Conservation (phyloP, 2,113 vertebrate species). For the Leptosomus discolor region DNA sequence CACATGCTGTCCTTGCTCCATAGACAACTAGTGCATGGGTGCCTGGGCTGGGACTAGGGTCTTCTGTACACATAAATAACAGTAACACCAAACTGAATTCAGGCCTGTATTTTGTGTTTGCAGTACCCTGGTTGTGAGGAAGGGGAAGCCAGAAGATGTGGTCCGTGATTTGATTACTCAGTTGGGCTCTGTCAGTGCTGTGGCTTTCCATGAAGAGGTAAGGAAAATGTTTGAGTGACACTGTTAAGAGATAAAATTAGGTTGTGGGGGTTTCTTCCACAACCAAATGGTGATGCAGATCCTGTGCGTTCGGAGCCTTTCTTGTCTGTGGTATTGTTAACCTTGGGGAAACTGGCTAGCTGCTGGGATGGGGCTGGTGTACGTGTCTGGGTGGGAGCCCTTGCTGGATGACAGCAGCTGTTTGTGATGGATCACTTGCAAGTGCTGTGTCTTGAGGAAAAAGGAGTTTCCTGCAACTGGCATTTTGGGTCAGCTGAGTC, state of each 20-base stretch:
- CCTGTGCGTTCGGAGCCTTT: neutral
- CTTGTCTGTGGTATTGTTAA: neutral
- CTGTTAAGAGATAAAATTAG: neutral
- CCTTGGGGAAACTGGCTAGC: neutral
- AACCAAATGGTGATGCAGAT: neutral
- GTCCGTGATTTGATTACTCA: conserved; percentile 76
- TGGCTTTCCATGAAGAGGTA: conserved; percentile 83
- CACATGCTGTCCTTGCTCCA: neutral
- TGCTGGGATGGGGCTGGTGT: neutral
- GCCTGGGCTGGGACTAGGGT: neutral
- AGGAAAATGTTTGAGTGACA: neutral
- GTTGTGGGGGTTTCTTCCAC: neutral
- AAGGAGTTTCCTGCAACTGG: neutral
- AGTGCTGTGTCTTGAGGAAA: neutral
- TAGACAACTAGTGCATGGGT: neutral
- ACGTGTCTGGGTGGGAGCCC: neutral
- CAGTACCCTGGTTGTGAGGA: conserved; percentile 80
- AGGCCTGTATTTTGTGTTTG: neutral
- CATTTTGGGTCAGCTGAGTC: neutral
- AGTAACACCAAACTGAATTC: neutral
- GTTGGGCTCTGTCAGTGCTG: conserved; percentile 75
- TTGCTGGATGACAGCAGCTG: neutral
- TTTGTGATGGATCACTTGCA: neutral
- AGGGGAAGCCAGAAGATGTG: conserved; percentile 80
- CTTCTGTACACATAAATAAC: neutral